phyloP scores from a whole-genome alignment of 2,113 vertebrate species.

The Myotis brandtii region DNA sequence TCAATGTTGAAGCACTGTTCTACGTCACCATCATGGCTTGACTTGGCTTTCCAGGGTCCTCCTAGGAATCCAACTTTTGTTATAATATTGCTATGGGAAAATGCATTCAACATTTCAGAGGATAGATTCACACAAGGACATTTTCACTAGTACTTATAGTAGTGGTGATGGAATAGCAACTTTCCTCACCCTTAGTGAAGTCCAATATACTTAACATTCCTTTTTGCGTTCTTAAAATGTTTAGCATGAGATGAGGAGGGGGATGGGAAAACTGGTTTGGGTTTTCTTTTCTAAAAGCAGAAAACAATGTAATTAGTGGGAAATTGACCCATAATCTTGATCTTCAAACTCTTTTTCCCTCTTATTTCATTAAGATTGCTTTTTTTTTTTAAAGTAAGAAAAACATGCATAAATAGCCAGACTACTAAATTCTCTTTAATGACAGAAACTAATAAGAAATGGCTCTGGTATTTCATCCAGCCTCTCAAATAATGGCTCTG shows the following conservation, averaged over 20 bases:
- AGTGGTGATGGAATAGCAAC: not conserved
- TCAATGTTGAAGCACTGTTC: not conserved
- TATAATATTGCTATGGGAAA: not conserved
- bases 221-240: conserved; percentile 35
- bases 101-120: not conserved
- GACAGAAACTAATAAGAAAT: conserved; percentile 87
- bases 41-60: not conserved
- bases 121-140: not conserved
- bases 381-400: conserved; percentile 41
- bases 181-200: not conserved
- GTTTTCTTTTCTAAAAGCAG: conserved; percentile 64
- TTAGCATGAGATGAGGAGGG: conserved; percentile 39
- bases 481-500: conserved; percentile 86
- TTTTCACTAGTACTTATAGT: not conserved
- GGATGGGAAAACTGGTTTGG: conserved; percentile 44
- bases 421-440: conserved; percentile 84
- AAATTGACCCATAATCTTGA: conserved; percentile 70
- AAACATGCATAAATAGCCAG: conserved; percentile 81
- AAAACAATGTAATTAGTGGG: conserved; percentile 62
- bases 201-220: not conserved
- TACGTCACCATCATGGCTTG: not conserved
- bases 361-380: conserved; percentile 67
- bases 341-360: conserved; percentile 66
- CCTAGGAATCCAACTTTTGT: not conserved
- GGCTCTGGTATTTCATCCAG: conserved; percentile 87